A percentile compares a stretch with the other conserved stretches of the same genome.
These are phyloP conservation scores for Gerris buenoi DNA, from an alignment of 1,140 invertebrate genomes.

Conservation along the genomic window DNA sequence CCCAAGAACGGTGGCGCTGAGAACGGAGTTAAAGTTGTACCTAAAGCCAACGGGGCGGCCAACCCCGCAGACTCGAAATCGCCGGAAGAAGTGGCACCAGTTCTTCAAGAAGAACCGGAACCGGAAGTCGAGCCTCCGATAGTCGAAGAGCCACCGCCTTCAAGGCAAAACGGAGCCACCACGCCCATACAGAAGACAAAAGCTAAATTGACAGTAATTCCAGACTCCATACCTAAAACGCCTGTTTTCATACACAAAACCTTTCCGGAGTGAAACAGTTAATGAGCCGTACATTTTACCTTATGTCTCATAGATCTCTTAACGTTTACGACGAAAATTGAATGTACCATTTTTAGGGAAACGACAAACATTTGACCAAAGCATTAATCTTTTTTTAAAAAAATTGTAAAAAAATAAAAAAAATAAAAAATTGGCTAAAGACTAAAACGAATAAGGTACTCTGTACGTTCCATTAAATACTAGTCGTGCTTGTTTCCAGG, in stretches of 20 bases:
- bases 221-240: conserved; percentile 9
- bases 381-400: not conserved
- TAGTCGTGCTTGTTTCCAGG: not conserved
- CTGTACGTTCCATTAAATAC: not conserved
- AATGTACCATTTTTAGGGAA: not conserved
- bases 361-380: not conserved
- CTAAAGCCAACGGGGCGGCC: conserved; percentile 12
- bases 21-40: conserved; percentile 16
- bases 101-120: conserved; percentile 7
- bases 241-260: conserved; percentile 16
- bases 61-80: conserved; percentile 5
- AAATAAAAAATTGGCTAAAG: not conserved
- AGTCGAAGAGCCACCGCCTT: not conserved
- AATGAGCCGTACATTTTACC: not conserved
- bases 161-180: not conserved
- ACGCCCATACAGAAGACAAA: conserved; percentile 10
- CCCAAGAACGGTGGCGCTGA: conserved; percentile 17
- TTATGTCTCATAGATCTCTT: not conserved
- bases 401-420: too few relatives aligned
- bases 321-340: not conserved
- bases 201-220: conserved; percentile 9
- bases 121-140: conserved; percentile 1
- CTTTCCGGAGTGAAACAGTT: not conserved
- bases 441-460: not conserved
- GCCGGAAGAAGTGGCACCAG: conserved; percentile 8